These are phyloP conservation scores for Garra rufa DNA, from an alignment of 2,113 vertebrate genomes.

Conservation along the genomic window DNA sequence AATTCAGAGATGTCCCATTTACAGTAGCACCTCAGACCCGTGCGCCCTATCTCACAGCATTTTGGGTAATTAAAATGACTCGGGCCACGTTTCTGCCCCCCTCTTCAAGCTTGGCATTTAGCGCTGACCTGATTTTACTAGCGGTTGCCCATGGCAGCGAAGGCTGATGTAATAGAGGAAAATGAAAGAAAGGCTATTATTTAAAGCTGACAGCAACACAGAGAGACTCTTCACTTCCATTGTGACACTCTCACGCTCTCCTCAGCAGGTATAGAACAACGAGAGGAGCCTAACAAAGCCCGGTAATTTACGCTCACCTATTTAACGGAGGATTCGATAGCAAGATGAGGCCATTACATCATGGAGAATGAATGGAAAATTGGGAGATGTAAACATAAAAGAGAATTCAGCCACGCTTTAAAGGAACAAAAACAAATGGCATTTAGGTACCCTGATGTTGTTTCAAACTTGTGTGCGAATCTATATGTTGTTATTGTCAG, in stretches of 20 bases:
- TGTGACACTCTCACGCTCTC: not conserved
- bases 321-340: not conserved
- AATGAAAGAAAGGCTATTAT: conserved; percentile 41
- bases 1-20: not conserved
- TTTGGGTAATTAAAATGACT: conserved; percentile 30
- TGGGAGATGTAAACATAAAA: not conserved
- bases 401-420: not conserved
- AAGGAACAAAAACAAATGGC: not conserved
- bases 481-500: not conserved
- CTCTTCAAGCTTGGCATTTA: conserved; percentile 34
- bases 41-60: not conserved
- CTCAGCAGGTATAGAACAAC: conserved; percentile 11
- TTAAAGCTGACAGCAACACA: conserved; percentile 34
- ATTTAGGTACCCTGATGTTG: not conserved
- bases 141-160: conserved; percentile 33
- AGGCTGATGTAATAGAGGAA: conserved; percentile 44
- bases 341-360: not conserved
- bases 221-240: not conserved
- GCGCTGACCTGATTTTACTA: conserved; percentile 41
- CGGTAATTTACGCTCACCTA: not conserved
- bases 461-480: not conserved
- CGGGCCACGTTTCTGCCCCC: conserved; percentile 11
- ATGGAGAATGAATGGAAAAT: not conserved
- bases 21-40: not conserved
- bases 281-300: not conserved